Evolutionary conservation across 2,888 invertebrate genomes (phyloP).

Genomic region (Ellobium chinense): DNA sequence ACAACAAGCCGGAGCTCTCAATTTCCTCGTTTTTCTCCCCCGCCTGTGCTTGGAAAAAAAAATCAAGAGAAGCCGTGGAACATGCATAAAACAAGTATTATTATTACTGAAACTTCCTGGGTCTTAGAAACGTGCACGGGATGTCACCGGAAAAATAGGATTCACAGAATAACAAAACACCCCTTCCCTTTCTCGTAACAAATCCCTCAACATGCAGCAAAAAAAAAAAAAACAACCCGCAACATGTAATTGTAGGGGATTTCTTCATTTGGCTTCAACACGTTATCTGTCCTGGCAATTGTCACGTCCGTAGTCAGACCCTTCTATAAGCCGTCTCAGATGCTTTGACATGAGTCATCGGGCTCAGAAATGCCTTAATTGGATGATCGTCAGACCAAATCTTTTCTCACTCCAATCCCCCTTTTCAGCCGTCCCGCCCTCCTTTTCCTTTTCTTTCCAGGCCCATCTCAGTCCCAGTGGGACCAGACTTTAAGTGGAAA

Average conservation of each 20-base stretch:
- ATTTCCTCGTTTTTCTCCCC: no score
- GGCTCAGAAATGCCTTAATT: not conserved
- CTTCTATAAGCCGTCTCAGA: not conserved
- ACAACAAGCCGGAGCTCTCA: no score
- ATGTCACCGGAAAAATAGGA: no score
- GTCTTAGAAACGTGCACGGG: no score
- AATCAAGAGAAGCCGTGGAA: no score
- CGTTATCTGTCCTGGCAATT: not conserved
- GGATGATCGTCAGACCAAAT: not conserved
- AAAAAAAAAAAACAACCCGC: not conserved
- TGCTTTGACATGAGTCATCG: not conserved
- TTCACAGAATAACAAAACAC: no score
- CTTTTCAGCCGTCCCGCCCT: not conserved
- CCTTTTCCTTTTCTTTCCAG: no score
- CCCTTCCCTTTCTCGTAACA: not conserved
- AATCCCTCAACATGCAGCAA: not conserved
- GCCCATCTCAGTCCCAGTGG: no score
- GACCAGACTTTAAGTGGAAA: not conserved
- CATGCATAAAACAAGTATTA: no score
- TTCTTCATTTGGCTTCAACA: not conserved
- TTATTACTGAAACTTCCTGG: no score
- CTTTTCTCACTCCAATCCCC: not conserved
- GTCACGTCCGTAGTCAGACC: not conserved
- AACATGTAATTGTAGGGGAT: not conserved
- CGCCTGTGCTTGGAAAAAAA: no score